Evolutionary conservation across 2,113 vertebrate species (phyloP).

Genomic region (Saccopteryx bilineata): DNA sequence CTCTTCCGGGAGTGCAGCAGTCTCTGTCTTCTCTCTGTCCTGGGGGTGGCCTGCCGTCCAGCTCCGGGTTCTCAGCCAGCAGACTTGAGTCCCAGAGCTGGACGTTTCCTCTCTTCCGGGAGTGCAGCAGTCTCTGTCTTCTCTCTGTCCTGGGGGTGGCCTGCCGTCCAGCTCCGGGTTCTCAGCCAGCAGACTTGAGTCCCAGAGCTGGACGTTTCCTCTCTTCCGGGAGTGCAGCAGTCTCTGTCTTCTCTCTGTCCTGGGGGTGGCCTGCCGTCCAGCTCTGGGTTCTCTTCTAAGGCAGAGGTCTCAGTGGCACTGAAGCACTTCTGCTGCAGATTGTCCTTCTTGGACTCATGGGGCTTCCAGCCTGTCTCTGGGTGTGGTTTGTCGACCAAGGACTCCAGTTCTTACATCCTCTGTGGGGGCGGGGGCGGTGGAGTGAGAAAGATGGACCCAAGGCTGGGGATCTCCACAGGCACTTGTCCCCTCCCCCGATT

Average conservation of each 20-base stretch:
- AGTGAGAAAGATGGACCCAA: background rate
- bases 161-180: background rate
- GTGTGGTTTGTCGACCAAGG: background rate
- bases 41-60: background rate
- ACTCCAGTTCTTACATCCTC: background rate
- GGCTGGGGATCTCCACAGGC: background rate
- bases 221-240: no score
- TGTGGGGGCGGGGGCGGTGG: accelerated
- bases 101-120: no score
- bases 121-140: background rate
- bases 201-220: no score
- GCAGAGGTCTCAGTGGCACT: background rate
- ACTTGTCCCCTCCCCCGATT: background rate
- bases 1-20: no score
- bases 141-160: background rate
- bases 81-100: no score
- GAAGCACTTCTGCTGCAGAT: background rate
- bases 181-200: background rate
- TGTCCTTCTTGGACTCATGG: background rate
- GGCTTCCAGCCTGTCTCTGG: background rate
- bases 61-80: background rate
- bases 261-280: background rate
- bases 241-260: background rate
- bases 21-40: background rate
- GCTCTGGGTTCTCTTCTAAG: background rate